These are phyloP conservation scores for Pristionchus fissidentatus DNA, from an alignment of 2,888 invertebrate species.

Conservation along the genomic window DNA sequence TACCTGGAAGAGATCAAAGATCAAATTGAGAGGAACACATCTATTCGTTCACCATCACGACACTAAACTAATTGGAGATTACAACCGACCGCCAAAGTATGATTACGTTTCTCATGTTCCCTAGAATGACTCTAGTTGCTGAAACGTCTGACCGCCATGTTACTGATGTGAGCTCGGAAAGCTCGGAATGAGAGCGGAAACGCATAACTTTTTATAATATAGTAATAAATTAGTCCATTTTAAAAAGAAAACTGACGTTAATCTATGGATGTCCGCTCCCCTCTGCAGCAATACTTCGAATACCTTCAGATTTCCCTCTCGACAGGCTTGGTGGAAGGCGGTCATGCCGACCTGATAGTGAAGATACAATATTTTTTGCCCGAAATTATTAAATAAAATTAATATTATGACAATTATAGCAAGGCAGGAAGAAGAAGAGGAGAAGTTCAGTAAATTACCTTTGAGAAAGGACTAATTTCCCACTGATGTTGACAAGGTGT, in stretches of 20 bases:
- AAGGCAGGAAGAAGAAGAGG: background rate
- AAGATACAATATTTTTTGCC: background rate
- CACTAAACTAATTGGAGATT: background rate
- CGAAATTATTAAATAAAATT: background rate
- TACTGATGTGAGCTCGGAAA: too few species aligned
- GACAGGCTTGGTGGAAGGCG: constrained; percentile 70
- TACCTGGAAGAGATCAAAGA: too few species aligned
- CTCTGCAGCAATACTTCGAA: constrained; percentile 68
- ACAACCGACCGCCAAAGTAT: too few species aligned
- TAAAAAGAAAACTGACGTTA: constrained; percentile 56
- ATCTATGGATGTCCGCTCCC: constrained; percentile 61
- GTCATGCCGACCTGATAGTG: constrained; percentile 65
- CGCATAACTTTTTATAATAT: too few species aligned
- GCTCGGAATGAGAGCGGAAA: too few species aligned
- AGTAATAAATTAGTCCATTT: background rate
- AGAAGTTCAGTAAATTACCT: background rate
- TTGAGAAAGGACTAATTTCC: background rate
- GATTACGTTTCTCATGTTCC: too few species aligned
- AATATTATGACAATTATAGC: background rate
- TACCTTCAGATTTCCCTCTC: constrained; percentile 68
- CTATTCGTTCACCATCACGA: too few species aligned
- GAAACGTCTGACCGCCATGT: too few species aligned
- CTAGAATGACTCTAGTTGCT: too few species aligned
- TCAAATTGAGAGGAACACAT: too few species aligned
- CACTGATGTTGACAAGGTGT: background rate